Conservation (phyloP, 2,797 vertebrate species). For the Hephaestus fuliginosus region DNA sequence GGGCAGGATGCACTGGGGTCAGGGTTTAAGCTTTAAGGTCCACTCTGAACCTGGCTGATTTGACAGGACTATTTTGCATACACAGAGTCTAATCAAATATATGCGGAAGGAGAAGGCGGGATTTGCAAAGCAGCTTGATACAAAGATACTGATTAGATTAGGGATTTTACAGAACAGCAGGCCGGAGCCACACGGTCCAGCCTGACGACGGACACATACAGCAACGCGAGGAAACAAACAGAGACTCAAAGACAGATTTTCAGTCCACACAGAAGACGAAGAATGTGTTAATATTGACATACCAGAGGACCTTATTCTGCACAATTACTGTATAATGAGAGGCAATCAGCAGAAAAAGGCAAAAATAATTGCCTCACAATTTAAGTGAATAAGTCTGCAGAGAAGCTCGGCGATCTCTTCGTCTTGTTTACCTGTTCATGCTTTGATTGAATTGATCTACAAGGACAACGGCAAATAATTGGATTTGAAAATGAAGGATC, state of each 20-base stretch:
- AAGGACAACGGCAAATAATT: constrained; percentile 50
- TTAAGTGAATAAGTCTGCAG: constrained; percentile 17
- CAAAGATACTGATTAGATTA: constrained; percentile 72
- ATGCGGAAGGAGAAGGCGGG: constrained; percentile 54
- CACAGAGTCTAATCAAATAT: constrained; percentile 75
- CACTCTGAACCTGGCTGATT: constrained; percentile 71
- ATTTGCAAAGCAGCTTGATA: constrained; percentile 75
- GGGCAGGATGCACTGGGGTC: constrained; percentile 72
- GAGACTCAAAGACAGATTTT: constrained; percentile 34
- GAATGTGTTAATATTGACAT: constrained; percentile 40
- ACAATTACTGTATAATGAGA: constrained; percentile 28
- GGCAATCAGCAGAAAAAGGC: constrained; percentile 38
- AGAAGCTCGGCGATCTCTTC: not conserved
- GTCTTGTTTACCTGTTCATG: constrained; percentile 43
- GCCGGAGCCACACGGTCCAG: constrained; percentile 35
- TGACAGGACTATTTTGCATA: constrained; percentile 72
- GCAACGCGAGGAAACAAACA: constrained; percentile 29
- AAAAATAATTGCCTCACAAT: constrained; percentile 32
- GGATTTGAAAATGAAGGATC: constrained; percentile 41
- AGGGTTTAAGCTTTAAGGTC: constrained; percentile 80
- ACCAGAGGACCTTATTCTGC: constrained; percentile 23
- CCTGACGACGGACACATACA: constrained; percentile 27
- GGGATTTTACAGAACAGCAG: constrained; percentile 70
- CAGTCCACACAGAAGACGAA: constrained; percentile 15
- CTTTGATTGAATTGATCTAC: constrained; percentile 46